Evolutionary conservation across 2,888 invertebrate genomes (phyloP).

Genomic region (Dasypogon diadema): DNA sequence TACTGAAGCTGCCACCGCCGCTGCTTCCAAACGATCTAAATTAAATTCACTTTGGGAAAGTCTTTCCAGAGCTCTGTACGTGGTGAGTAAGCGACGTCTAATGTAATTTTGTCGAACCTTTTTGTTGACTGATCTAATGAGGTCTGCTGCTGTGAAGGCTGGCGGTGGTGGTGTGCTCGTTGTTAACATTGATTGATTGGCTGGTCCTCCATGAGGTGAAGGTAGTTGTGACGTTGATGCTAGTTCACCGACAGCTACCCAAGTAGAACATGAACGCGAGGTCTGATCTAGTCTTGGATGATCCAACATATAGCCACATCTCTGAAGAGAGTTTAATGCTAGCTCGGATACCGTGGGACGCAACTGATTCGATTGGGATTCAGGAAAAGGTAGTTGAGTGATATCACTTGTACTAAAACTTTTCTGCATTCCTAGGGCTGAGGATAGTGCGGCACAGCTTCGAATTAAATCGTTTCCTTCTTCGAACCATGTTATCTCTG

Average conservation of each 20-base stretch:
- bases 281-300: constrained; percentile 73
- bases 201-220: constrained; percentile 80
- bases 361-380: constrained; percentile 61
- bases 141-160: constrained; percentile 75
- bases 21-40: constrained; percentile 78
- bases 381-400: constrained; percentile 72
- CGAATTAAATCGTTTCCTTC: constrained; percentile 83
- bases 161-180: constrained; percentile 61
- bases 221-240: constrained; percentile 84
- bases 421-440: constrained; percentile 83
- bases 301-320: constrained; percentile 71
- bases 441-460: constrained; percentile 83
- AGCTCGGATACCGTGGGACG: constrained; percentile 71
- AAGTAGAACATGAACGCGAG: constrained; percentile 84
- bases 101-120: constrained; percentile 88
- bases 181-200: constrained; percentile 59
- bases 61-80: constrained; percentile 83
- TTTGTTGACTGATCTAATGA: constrained; percentile 82
- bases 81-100: constrained; percentile 80
- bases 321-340: constrained; percentile 72
- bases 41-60: constrained; percentile 89
- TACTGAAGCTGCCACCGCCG: constrained; percentile 70
- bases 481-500: constrained; percentile 77
- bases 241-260: constrained; percentile 86
- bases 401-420: constrained; percentile 88